Percentiles rank a stretch among this genome's conserved stretches.
Conservation (phyloP, 2,797 vertebrate species). For the Cephalopachus bancanus region DNA sequence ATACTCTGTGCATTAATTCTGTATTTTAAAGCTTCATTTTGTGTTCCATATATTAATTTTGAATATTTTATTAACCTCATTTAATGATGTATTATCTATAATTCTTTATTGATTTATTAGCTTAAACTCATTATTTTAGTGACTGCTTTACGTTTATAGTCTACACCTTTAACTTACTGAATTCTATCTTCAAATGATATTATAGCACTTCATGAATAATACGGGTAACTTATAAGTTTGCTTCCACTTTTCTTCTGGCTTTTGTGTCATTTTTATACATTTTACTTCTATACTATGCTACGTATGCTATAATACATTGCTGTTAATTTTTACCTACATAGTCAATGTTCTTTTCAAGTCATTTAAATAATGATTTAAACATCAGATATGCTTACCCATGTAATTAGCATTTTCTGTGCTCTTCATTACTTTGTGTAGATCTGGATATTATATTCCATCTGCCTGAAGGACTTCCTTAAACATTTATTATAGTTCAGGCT, state of each 20-base stretch:
- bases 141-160: background rate
- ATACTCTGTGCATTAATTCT: background rate
- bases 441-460: background rate
- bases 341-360: background rate
- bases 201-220: background rate
- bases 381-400: background rate
- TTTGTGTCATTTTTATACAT: background rate
- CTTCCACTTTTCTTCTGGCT: background rate
- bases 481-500: background rate
- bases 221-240: background rate
- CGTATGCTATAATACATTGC: background rate
- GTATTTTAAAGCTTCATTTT: background rate
- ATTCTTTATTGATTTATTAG: background rate
- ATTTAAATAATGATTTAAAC: conserved; percentile 1
- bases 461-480: background rate
- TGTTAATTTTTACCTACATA: background rate
- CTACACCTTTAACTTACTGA: background rate
- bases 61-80: background rate
- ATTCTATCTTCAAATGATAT: background rate
- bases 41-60: background rate
- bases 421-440: background rate
- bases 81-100: no score
- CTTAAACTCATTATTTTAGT: background rate
- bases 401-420: background rate
- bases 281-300: background rate